Conservation (phyloP, 2,113 vertebrate genomes). For the Ciconia boyciana region DNA sequence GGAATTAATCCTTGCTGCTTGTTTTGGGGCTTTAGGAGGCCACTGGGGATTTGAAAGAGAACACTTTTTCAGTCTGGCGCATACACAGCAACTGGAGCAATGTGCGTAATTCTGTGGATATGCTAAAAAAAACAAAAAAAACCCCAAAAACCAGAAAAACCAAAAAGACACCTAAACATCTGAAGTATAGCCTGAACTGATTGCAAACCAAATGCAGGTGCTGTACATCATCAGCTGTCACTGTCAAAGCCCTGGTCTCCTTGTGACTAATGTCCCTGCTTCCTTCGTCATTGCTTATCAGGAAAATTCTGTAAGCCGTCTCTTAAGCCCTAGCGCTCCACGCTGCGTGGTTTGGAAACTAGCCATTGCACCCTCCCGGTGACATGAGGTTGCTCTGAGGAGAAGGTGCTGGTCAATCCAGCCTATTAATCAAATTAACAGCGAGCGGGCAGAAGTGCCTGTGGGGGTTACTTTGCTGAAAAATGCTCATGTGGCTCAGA, state of each 20-base stretch:
- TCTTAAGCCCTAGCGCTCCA: neutral
- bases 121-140: neutral
- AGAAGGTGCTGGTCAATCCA: neutral
- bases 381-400: neutral
- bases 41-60: slow-evolving; percentile 45
- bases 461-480: neutral
- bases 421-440: neutral
- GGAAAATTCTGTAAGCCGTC: neutral
- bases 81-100: neutral
- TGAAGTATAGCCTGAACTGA: slow-evolving; percentile 49
- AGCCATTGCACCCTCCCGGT: neutral
- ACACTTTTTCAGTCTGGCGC: slow-evolving; percentile 9
- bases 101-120: neutral
- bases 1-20: slow-evolving; percentile 65
- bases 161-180: slow-evolving; percentile 3
- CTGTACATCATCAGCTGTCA: slow-evolving; percentile 56
- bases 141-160: neutral
- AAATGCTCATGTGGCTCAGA: neutral
- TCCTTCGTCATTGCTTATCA: neutral
- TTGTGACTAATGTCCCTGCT: slow-evolving; percentile 10
- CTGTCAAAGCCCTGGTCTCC: slow-evolving; percentile 35
- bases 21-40: slow-evolving; percentile 60
- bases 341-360: neutral
- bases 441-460: neutral
- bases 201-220: slow-evolving; percentile 44